Conservation (phyloP, 2,888 invertebrate species). For the Dicyrtomina minuta region DNA sequence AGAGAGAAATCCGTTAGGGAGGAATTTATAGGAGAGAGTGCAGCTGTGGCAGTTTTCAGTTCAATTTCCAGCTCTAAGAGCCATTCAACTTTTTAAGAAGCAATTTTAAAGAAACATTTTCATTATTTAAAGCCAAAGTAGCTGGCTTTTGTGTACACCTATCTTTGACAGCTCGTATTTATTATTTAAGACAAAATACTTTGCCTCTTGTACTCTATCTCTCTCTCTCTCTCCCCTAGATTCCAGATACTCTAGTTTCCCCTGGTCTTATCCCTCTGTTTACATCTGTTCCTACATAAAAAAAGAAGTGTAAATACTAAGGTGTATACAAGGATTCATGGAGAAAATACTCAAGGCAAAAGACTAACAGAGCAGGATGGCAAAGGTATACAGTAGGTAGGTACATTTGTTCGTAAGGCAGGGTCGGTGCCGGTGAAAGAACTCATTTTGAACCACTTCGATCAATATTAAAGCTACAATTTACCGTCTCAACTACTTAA, state of each 20-base stretch:
- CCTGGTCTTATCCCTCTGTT: neutral
- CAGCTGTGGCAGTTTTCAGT: no score
- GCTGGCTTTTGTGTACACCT: constrained; percentile 27
- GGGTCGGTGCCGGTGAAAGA: no score
- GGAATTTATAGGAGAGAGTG: no score
- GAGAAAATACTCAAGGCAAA: no score
- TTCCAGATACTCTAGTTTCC: neutral
- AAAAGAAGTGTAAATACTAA: neutral
- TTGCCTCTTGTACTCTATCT: constrained; percentile 5
- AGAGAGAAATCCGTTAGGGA: neutral
- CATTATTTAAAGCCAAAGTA: constrained; percentile 26
- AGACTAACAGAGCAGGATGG: no score
- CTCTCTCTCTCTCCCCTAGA: neutral
- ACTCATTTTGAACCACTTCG: no score
- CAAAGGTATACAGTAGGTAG: no score
- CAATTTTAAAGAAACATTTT: constrained; percentile 23
- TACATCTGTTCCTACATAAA: neutral
- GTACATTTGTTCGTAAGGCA: no score
- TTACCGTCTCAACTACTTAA: no score
- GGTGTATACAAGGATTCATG: neutral
- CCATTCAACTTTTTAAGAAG: constrained; percentile 15
- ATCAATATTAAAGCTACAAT: no score
- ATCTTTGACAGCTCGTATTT: constrained; percentile 26
- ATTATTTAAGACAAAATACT: constrained; percentile 31
- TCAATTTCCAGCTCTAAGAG: neutral